Base-by-base conservation (phyloP, 2,888 invertebrate genomes). In the Napeogenes inachia region DNA sequence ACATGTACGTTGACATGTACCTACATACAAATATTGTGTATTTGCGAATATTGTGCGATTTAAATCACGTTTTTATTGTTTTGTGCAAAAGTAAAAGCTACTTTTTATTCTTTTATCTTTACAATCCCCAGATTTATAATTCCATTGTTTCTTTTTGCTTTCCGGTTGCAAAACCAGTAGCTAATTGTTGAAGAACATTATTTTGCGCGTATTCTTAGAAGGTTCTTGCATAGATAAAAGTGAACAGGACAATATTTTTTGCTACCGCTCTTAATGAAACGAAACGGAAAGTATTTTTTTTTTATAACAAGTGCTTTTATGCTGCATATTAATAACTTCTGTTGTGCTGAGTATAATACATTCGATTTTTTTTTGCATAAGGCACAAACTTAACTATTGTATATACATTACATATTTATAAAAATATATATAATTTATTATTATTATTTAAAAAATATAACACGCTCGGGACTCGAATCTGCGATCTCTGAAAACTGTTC, bases 171-270 rank as follows among this genome's bases (percentile, higher is more conserved):
- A 68, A 68, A 58, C 63, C 68, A 62, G 72, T 62, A 66, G 63
- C 62, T 35, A 70, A 72, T 72, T 73, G 67, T 58, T 45, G 38
- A 56, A 62, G 59, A 62, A 62, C 60, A 66, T 67, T 67, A 21
- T 21, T 21, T 21, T 21, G 21, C 67, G 61, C 64, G 59, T 68
- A 67, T 87, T 86, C 87, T 72, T 32, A 73, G 87, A 88, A 87
- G 87, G 84, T 72, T 21, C 80, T 81, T 78, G 82, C 79, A 79
- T 78, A 78, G 82, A 35, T 59, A 70, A 64, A 68, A 64, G 66
- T 61, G 66, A 68, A 68, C 63, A 47, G 47, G 4, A 61, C 62
- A 35, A 55, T 32, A 38, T 62, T 62, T 64, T 67, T 65, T 63
- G 42, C 38, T 54, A 21, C 30, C 6, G 35, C 56, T 71, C 73